Percentiles rank a stretch among this genome's conserved stretches.
phyloP scores from a whole-genome alignment of 2,888 invertebrate genomes.

The Brachypterus glaber region DNA sequence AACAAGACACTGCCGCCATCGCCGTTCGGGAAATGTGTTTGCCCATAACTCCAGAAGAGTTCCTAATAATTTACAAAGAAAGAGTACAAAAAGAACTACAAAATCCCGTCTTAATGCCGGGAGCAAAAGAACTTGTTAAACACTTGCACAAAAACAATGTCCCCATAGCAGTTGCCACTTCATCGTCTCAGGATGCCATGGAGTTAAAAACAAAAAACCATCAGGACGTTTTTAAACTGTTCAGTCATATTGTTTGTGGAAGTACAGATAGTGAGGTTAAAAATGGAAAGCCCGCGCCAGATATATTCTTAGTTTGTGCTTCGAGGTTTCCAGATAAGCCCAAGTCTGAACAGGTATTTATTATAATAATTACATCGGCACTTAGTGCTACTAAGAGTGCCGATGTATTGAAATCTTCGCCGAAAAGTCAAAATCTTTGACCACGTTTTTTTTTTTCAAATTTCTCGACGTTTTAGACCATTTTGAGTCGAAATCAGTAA shows the following conservation, averaged over 20 bases:
- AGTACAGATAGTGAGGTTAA: conserved; percentile 58
- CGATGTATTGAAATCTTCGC: no score
- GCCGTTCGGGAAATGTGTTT: conserved; percentile 49
- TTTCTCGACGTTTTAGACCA: no score
- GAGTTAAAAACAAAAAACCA: conserved; percentile 47
- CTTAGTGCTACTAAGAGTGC: no score
- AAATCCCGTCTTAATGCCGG: conserved; percentile 50
- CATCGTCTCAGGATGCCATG: conserved; percentile 49
- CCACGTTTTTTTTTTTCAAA: no score
- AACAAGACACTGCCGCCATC: conserved; percentile 43
- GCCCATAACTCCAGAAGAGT: conserved; percentile 53
- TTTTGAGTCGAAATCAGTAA: no score
- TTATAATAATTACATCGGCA: no score
- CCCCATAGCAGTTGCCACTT: conserved; percentile 62
- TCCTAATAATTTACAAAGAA: conserved; percentile 43
- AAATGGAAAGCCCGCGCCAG: conserved; percentile 62
- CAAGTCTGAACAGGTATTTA: conserved; percentile 34
- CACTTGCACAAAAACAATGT: conserved; percentile 52
- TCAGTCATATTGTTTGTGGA: conserved; percentile 52
- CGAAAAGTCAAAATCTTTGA: no score
- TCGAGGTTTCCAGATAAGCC: conserved; percentile 48
- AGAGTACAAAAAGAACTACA: conserved; percentile 44
- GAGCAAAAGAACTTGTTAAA: conserved; percentile 33
- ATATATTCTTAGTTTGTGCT: conserved; percentile 57
- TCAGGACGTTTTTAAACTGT: conserved; percentile 43